phyloP scores from a whole-genome alignment of 2,888 invertebrate genomes.

The Drosophila meridionalis region DNA sequence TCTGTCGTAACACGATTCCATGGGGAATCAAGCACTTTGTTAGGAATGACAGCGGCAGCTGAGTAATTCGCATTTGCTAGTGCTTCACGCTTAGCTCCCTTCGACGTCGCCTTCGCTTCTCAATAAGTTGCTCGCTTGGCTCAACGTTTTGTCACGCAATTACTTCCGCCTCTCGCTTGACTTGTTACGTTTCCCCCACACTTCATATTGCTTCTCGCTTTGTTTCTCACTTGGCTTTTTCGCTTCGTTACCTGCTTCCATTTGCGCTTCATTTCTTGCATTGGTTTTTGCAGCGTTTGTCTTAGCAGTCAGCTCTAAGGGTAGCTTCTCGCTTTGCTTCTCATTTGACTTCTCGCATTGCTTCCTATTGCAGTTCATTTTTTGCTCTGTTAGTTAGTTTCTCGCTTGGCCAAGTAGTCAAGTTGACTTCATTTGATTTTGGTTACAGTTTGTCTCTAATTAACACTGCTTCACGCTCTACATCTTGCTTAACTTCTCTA shows the following conservation, averaged over 20 bases:
- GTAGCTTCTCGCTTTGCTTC: neutral
- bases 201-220: neutral
- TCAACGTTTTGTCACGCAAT: slow-evolving; percentile 7
- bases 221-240: neutral
- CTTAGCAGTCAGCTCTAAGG: no score
- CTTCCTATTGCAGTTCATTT: neutral
- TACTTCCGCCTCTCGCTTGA: slow-evolving; percentile 4
- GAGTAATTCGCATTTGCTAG: neutral
- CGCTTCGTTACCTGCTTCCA: neutral
- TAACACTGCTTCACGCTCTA: neutral
- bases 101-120: no score
- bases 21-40: neutral
- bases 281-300: neutral
- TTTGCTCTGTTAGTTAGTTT: neutral
- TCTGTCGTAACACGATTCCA: neutral
- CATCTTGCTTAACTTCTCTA: neutral
- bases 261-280: neutral
- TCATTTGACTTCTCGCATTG: neutral
- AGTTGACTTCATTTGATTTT: neutral
- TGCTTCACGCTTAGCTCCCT: neutral
- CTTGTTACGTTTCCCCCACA: neutral
- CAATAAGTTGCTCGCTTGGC: neutral
- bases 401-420: neutral
- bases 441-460: neutral
- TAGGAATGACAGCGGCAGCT: neutral